These are phyloP conservation scores for Phlogophora meticulosa DNA, from an alignment of 2,888 invertebrate species.

Conservation along the genomic window DNA sequence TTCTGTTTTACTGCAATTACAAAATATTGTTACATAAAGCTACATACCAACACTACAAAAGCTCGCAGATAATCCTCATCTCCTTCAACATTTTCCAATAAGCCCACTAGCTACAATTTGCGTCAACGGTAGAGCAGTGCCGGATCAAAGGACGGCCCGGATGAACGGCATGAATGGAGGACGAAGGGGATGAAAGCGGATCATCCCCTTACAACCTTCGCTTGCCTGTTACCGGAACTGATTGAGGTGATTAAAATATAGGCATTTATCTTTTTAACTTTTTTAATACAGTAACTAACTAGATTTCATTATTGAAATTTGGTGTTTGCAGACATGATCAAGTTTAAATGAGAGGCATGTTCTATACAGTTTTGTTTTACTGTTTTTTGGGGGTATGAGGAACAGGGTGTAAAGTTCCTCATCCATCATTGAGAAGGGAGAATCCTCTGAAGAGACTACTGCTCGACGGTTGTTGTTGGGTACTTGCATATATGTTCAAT, in stretches of 20 bases:
- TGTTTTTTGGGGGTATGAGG: too few species aligned
- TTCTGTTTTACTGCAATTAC: accelerated
- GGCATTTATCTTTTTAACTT: conserved; percentile 43
- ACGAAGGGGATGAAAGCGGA: conserved; percentile 53
- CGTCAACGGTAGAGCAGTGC: conserved; percentile 39
- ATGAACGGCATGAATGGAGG: conserved; percentile 34
- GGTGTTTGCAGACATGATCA: background rate
- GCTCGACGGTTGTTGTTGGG: too few species aligned
- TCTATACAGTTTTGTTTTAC: too few species aligned
- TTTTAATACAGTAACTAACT: conserved; percentile 20
- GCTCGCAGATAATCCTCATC: conserved; percentile 17
- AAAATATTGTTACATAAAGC: too few species aligned
- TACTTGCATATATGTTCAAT: too few species aligned
- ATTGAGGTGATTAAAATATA: conserved; percentile 54
- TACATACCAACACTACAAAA: conserved; percentile 16
- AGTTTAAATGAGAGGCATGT: too few species aligned
- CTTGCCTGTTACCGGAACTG: conserved; percentile 41
- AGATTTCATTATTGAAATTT: background rate
- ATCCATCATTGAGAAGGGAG: too few species aligned
- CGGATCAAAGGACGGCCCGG: conserved; percentile 52
- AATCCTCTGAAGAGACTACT: too few species aligned
- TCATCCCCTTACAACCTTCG: conserved; percentile 58
- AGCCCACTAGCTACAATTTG: conserved; percentile 57
- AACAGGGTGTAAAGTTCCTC: too few species aligned
- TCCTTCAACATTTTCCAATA: conserved; percentile 52